Percentiles rank a stretch among this genome's conserved stretches.
Conservation (phyloP, 2,113 vertebrate species). For the Greenwoodochromis staneri region DNA sequence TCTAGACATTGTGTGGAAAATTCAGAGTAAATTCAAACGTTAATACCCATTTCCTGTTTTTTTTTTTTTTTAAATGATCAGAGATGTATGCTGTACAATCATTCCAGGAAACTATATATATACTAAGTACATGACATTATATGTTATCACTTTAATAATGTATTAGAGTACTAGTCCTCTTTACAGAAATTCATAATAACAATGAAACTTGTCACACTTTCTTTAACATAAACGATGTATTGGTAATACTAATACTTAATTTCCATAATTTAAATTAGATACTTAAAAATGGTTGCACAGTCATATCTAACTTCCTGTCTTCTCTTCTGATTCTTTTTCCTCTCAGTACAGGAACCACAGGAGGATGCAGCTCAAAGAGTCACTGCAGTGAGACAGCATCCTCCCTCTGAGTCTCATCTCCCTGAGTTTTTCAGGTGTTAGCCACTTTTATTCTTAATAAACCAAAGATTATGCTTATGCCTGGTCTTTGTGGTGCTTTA, state of each 20-base stretch:
- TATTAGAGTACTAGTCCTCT: background rate
- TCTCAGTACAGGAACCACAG: background rate
- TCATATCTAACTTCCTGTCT: background rate
- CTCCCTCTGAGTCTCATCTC: background rate
- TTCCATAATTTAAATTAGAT: background rate
- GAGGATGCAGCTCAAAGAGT: background rate
- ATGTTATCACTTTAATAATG: background rate
- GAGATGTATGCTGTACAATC: background rate
- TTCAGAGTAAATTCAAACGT: background rate
- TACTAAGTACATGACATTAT: background rate
- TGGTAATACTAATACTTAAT: background rate
- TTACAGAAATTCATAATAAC: background rate
- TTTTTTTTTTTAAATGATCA: background rate
- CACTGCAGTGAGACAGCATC: background rate
- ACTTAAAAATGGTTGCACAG: background rate
- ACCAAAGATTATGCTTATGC: background rate
- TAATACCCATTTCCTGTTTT: background rate
- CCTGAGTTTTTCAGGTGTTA: background rate
- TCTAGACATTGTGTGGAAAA: background rate
- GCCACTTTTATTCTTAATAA: background rate
- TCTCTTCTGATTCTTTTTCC: accelerated
- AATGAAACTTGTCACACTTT: background rate
- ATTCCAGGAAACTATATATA: background rate
- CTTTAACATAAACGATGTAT: background rate
- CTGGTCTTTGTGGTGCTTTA: background rate